Base-by-base conservation (phyloP, 2,888 invertebrate species). In the Oeneis ivallda region DNA sequence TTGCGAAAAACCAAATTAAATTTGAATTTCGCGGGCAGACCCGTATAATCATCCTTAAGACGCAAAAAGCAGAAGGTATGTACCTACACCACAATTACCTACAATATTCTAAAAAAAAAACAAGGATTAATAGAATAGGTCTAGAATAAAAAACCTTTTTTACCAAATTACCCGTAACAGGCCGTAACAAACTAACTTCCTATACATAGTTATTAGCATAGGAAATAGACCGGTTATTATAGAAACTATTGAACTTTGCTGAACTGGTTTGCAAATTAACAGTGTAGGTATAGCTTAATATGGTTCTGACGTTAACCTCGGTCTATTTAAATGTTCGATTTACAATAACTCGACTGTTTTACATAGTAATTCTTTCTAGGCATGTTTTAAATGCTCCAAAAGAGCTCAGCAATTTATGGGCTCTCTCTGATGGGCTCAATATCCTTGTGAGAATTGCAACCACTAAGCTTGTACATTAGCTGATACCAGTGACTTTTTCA, bases 211-310 rank as follows among this genome's bases (percentile, higher is more conserved):
- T 68, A 71, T 69, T 68, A 69, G 60, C 69, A 63, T 69, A 68
- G 67, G 32, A 71, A 70, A 68, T 62, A 66, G 60, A 71, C 62
- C 65, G 64, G 65, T 69, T 68, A 68, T 70, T 70, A 37, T 37
- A 66, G 65, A 61, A 70, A 65, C 66, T 70, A 63, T 68, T 66
- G 66, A 65, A 68, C 66, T 68, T 67, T 66, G 68, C 62, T 58
- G 59, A 63, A 67, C 67, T 63, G 53, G 66, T 66, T 63, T 47
- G 58, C 63, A 19, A 49, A 39, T 50, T 60, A 47, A 39, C 49
- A 60, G 49, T 50, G 37, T 50, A 45, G n/a, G n/a, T 43, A 17
- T 9, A 17, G 39, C 60, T 49, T 50, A 39, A 60, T 49, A 60
- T 49, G 49, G 60, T 47, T 9, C 49, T 50, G 17, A 63, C 53